phyloP scores from a whole-genome alignment of 2,888 invertebrate species.

The Cantharis lateralis region DNA sequence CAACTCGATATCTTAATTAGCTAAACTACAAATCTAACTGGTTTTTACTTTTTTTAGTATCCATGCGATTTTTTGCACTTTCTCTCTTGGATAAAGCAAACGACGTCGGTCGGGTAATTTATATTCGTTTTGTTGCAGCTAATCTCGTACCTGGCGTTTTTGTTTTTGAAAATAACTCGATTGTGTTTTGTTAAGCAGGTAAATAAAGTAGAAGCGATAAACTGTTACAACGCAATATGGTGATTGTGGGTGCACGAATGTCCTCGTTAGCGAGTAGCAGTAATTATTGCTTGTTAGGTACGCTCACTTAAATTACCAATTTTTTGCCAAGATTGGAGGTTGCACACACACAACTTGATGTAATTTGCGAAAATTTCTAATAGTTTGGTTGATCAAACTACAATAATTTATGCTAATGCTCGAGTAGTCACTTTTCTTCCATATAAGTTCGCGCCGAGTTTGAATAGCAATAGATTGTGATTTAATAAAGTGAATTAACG shows the following conservation, averaged over 20 bases:
- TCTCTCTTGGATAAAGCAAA: neutral
- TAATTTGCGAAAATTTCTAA: neutral
- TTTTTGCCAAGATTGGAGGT: neutral
- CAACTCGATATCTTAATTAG: neutral
- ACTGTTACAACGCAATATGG: constrained; percentile 8
- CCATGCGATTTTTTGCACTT: neutral
- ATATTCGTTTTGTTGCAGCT: neutral
- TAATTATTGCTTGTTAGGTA: constrained; percentile 18
- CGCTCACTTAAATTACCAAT: constrained; percentile 8
- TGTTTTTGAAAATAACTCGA: neutral
- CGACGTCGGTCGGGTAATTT: neutral
- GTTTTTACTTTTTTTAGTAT: neutral
- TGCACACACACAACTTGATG: neutral
- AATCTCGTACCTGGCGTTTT: neutral
- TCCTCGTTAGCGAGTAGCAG: constrained; percentile 19
- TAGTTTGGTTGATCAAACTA: neutral
- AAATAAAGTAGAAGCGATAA: neutral
- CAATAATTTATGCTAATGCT: neutral
- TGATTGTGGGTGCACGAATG: constrained; percentile 21
- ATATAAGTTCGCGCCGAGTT: neutral
- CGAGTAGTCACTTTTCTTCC: neutral
- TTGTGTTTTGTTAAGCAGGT: neutral
- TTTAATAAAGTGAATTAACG: neutral
- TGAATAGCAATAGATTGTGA: neutral
- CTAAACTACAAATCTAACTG: neutral